Evolutionary conservation across 2,797 vertebrate species (phyloP), one percentile per base, ranked within the genome.

Genomic region (Novumbra hubbsi): DNA sequence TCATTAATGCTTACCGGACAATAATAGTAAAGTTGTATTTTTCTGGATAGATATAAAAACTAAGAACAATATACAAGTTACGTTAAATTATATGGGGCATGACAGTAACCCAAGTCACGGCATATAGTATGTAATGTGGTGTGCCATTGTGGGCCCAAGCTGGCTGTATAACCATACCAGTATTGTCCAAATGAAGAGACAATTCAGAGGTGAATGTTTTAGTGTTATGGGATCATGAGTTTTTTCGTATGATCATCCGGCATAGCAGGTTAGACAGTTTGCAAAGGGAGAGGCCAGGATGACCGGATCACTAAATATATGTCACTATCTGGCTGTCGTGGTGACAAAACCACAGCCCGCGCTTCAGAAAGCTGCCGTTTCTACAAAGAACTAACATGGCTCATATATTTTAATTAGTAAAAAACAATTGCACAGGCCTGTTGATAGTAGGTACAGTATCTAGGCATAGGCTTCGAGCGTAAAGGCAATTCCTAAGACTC

Each of bases 251-350:
- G 55, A 5, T 70, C 64, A 68, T 77, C 80, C 70, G 71, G 83
- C 73, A 68, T 30, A 84, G 79, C 82, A 78, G 79, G 79, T 85
- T 80, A 70, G 49, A 75, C 65, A 15, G 69, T 21, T 34, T 27
- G 70, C 71, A 73, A 87, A 85, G 27, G 73, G 88, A 84, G 76
- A 32, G 76, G 79, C 88, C 49, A 78, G 92, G 87, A 77, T 19
- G 78, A 91, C 92, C 73, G 81, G 91, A 92, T 90, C 88, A 84
- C 80, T 68, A 21, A 16, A 38, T 21, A 73, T 12, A 64, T 88
- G 88, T 89, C 79, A 79, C 27, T 32, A n/a, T 27, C 41, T 28
- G 68, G 48, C 50, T 70, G 49, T 55, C 48, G 50, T 55, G 66
- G 7, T 55, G 66, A 24, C 28, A 16, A 50, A 17, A 49, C 49